Percentiles rank a stretch among this genome's conserved stretches.
phyloP scores from a whole-genome alignment of 2,797 vertebrate species.

The Mycteria americana region DNA sequence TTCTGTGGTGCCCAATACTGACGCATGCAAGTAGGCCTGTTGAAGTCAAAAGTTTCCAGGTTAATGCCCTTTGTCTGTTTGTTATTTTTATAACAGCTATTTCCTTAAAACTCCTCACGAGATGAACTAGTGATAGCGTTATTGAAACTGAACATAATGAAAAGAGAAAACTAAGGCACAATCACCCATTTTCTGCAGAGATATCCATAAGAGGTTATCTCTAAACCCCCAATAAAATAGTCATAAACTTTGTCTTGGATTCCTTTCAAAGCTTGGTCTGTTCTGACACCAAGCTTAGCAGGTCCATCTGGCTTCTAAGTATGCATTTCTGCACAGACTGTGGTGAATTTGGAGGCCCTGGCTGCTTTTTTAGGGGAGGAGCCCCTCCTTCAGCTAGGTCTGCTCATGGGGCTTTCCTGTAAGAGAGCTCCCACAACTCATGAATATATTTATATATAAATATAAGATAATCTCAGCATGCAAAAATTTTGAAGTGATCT shows the following conservation, averaged over 20 bases:
- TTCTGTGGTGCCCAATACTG: neutral
- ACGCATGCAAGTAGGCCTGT: neutral
- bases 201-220: neutral
- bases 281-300: neutral
- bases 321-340: neutral
- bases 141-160: neutral
- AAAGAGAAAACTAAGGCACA: neutral
- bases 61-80: neutral
- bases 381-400: neutral
- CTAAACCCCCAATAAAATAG: neutral
- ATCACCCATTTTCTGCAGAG: neutral
- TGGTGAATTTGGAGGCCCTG: neutral
- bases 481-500: neutral
- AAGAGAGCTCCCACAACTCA: neutral
- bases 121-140: neutral
- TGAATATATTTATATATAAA: neutral
- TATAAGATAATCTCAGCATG: neutral
- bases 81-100: neutral
- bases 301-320: neutral
- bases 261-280: neutral
- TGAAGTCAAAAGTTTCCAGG: neutral
- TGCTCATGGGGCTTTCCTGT: neutral
- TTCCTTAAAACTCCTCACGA: neutral
- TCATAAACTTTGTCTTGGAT: neutral
- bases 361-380: neutral